Base-by-base conservation (phyloP, 1,140 invertebrate genomes). In the Halesus radiatus region DNA sequence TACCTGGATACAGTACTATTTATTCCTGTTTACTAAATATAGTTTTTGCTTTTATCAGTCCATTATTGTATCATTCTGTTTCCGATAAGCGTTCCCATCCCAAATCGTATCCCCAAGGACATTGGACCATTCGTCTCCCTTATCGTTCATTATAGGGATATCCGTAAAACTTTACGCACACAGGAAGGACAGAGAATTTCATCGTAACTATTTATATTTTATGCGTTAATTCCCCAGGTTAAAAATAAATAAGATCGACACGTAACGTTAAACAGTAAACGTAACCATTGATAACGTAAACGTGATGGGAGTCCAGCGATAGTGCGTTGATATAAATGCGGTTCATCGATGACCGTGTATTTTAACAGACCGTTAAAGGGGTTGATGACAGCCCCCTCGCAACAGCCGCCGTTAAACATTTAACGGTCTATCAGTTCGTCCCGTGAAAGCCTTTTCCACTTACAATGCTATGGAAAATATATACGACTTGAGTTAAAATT, bases 251-350 rank as follows among this genome's bases (percentile, higher is more conserved):
- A 45, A 13, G 3, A 45, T 13, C 8, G 37, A 45, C 37, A 45
- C 5, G 1, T 13, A 66, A 66, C 29, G 22, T 66, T 66, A 29
- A 18, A 23, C 7, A 15, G 6, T 66, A 45, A 45, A 45, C 37
- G 10, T 45, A 45, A 45, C 37, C 13, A 10, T 13, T 13, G 37
- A 29, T 26, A 64, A 7, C 62, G 10, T 66, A 66, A 66, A 32
- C 0, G 26, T 66, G 3, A 66, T 66, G 62, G 62, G 22, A 66
- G 32, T 32, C 22, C 16, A 32, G 29, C 26, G 16, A 66, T 26
- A 13, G 62, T 66, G 26, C 26, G 62, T 66, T 66, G 29, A 26
- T 66, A 66, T 66, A 66, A 66, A 66, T 66, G 62, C 62, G 62
- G 26, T 66, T 32, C 62, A 66, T 66, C 62, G 62, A 66, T 66